A percentile compares a stretch with the other conserved stretches of the same genome.
Evolutionary conservation across 2,888 invertebrate genomes (phyloP).

Genomic region (Spodoptera littoralis): DNA sequence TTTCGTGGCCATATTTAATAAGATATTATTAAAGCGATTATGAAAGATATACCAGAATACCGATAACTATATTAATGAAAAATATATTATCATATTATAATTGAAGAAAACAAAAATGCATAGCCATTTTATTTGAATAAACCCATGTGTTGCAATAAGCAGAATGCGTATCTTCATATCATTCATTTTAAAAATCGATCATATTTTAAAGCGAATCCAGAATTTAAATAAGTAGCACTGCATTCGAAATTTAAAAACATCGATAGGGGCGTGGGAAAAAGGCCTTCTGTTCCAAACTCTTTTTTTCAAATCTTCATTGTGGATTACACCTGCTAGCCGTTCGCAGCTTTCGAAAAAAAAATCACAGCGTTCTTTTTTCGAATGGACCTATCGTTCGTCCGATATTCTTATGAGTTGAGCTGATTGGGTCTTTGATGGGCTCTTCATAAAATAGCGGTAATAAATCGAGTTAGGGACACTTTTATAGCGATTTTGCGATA

Average conservation of each 20-base stretch:
- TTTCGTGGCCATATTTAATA: no score
- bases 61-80: no score
- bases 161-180: not conserved
- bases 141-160: no score
- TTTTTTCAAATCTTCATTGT: conserved; percentile 86
- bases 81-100: no score
- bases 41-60: no score
- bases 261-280: conserved; percentile 87
- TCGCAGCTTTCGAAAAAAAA: conserved; percentile 87
- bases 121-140: no score
- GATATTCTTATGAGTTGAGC: conserved; percentile 72
- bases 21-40: no score
- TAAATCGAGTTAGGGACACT: conserved; percentile 4
- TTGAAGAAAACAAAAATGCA: no score
- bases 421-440: conserved; percentile 38
- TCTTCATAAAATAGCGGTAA: conserved; percentile 4
- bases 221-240: conserved; percentile 59
- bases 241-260: conserved; percentile 78
- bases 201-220: conserved; percentile 27
- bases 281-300: conserved; percentile 86
- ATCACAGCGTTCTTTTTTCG: conserved; percentile 82
- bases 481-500: no score
- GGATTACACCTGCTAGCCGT: conserved; percentile 87
- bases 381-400: conserved; percentile 75
- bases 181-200: conserved; percentile 21